A percentile compares a stretch with the other conserved stretches of the same genome.
Evolutionary conservation across 2,113 vertebrate genomes (phyloP).

Genomic region (Sardina pilchardus): DNA sequence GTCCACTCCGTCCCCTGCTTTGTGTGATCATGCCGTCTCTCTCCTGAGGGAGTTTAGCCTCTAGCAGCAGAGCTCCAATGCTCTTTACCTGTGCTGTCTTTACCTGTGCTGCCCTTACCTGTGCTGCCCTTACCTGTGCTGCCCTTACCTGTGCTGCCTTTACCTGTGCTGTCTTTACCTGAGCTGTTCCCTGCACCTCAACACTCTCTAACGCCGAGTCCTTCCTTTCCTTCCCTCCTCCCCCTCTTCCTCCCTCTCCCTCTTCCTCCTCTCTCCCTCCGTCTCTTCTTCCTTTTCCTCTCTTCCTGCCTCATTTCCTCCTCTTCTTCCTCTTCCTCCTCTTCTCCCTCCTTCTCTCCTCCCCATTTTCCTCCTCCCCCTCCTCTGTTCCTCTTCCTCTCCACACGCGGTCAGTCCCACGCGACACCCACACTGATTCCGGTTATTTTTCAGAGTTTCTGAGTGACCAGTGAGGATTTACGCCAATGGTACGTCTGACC

Average conservation of each 20-base stretch:
- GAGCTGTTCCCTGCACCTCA: not conserved
- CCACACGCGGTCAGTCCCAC: not conserved
- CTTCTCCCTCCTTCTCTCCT: constrained; percentile 37
- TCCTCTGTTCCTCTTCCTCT: constrained; percentile 53
- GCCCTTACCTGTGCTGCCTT: not conserved
- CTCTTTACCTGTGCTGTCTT: not conserved
- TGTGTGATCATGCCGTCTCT: not conserved
- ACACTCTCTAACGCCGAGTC: not conserved
- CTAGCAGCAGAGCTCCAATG: not conserved
- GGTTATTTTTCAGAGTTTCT: constrained; percentile 99
- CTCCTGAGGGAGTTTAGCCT: not conserved
- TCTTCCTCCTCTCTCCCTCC: constrained; percentile 25
- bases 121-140: not conserved
- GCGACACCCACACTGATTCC: constrained; percentile 77
- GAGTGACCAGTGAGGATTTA: constrained; percentile 97
- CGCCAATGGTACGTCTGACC: constrained; percentile 88
- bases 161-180: not conserved
- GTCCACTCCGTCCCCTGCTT: not conserved
- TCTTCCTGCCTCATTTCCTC: constrained; percentile 40
- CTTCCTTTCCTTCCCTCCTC: not conserved
- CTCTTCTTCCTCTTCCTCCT: constrained; percentile 47
- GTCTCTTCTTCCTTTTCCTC: constrained; percentile 34
- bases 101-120: not conserved
- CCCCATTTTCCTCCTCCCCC: constrained; percentile 30
- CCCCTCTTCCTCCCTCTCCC: not conserved